Percentiles rank a stretch among this genome's conserved stretches.
These are phyloP conservation scores for Brachycybe producta DNA, from an alignment of 2,888 invertebrate genomes.

Conservation along the genomic window DNA sequence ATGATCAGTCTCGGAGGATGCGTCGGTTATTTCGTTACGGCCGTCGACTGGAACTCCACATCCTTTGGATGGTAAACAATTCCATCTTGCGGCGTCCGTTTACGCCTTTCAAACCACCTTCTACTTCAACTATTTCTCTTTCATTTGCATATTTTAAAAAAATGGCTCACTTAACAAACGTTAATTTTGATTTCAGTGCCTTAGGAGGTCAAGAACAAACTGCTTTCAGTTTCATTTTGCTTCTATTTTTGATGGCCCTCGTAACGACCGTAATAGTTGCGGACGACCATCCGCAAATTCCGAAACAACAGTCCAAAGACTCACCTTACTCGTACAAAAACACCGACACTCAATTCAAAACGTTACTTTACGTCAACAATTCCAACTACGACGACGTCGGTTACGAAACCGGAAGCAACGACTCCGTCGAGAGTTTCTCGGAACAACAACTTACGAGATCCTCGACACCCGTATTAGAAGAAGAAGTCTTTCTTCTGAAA, in stretches of 20 bases:
- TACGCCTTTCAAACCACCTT: too few species aligned
- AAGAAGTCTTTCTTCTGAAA: background rate
- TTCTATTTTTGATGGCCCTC: slow-evolving; percentile 24
- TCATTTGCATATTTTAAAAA: too few species aligned
- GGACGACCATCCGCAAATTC: slow-evolving; percentile 22
- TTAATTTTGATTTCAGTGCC: too few species aligned
- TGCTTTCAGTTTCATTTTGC: slow-evolving; percentile 26
- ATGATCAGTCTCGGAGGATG: slow-evolving; percentile 30
- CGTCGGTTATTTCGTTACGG: slow-evolving; percentile 29
- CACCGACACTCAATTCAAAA: slow-evolving; percentile 3
- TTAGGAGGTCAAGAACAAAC: slow-evolving; percentile 26
- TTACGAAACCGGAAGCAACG: slow-evolving; percentile 28
- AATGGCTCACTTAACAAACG: too few species aligned
- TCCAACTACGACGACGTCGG: slow-evolving; percentile 26
- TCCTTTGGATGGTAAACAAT: slow-evolving; percentile 8
- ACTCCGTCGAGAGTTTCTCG: slow-evolving; percentile 7
- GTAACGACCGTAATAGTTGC: slow-evolving; percentile 26
- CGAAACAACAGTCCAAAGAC: background rate
- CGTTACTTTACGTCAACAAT: background rate
- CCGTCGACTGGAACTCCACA: slow-evolving; percentile 26
- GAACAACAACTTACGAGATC: background rate
- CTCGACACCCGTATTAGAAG: slow-evolving; percentile 2
- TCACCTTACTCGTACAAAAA: background rate
- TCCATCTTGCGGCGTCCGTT: too few species aligned
- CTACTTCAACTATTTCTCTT: too few species aligned